Evolutionary conservation across 2,888 invertebrate species (phyloP), one percentile per base, ranked within the genome.

Genomic region (Nephrotoma appendiculata): DNA sequence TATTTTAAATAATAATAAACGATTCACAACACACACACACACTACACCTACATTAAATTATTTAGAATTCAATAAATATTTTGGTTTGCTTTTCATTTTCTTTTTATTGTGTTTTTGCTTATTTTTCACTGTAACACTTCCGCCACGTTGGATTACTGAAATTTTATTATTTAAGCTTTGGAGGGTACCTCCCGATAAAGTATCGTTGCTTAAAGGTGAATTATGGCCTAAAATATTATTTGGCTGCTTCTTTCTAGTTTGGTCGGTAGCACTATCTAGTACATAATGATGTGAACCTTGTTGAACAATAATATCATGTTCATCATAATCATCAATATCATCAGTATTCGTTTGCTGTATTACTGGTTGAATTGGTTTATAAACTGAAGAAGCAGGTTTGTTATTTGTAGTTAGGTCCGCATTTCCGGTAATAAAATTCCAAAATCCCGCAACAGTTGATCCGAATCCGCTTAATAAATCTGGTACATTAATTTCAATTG

Each of bases 401-500:
- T 42, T 84, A 42, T 4, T 83, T 11, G 31, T 31, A 31, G 31
- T 31, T 31, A 31, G 2, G 31, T 1, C 71, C 31, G 9, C 31
- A 85, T 45, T 12, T 19, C 85, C 19, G 19, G 85, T 85, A 19
- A 85, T 44, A 85, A 44, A 85, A 19, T 9, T 85, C 85, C 85
- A 86, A 41, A 86, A 41, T 11, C 52, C 52, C 0, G 57, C 42
- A 57, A 86, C 1, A 6, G 15, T 44, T 12, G 57, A 41, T 31
- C 57, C 86, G 11, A 86, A 5, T 41, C 86, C 86, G 19, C 41
- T 41, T 86, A 94, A 91, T 0, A 93, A 91, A 88, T 94, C 94
- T 2, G 94, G 94, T 0, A 95, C 93, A 89, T 94, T 95, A 1
- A 95, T 90, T 90, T 94, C 94, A 86, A 95, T 91, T 0, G 95